These are phyloP conservation scores for Epinephelus cyanopodus DNA, from an alignment of 2,113 vertebrate species.

Conservation along the genomic window DNA sequence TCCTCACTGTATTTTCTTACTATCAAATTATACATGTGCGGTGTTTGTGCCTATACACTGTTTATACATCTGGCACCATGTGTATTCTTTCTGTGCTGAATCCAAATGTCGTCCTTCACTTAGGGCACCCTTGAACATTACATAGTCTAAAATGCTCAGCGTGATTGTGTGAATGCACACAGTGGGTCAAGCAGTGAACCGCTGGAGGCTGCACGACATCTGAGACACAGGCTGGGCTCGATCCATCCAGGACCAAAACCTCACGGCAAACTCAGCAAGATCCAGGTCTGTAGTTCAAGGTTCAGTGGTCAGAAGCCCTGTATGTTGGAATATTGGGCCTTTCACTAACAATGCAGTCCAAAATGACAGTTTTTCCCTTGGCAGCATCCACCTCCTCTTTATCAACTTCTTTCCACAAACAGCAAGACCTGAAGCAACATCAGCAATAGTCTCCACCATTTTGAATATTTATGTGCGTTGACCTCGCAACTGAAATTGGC, in stretches of 20 bases:
- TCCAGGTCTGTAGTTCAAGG: not conserved
- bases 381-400: not conserved
- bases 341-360: not conserved
- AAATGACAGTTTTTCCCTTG: not conserved
- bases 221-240: not conserved
- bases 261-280: not conserved
- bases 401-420: not conserved
- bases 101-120: not conserved
- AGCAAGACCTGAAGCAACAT: not conserved
- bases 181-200: not conserved
- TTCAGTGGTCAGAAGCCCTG: not conserved
- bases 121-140: not conserved
- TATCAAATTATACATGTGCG: not conserved
- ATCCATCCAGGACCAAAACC: not conserved
- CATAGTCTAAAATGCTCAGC: not conserved
- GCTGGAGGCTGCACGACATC: not conserved
- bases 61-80: not conserved
- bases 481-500: not conserved
- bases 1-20: too few relatives aligned
- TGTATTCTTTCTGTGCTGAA: not conserved
- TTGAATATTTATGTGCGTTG: not conserved
- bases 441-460: not conserved
- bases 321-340: not conserved
- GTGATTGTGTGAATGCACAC: not conserved
- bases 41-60: not conserved